Conservation (phyloP, 2,888 invertebrate genomes). For the Hemicrepidius hirtus region DNA sequence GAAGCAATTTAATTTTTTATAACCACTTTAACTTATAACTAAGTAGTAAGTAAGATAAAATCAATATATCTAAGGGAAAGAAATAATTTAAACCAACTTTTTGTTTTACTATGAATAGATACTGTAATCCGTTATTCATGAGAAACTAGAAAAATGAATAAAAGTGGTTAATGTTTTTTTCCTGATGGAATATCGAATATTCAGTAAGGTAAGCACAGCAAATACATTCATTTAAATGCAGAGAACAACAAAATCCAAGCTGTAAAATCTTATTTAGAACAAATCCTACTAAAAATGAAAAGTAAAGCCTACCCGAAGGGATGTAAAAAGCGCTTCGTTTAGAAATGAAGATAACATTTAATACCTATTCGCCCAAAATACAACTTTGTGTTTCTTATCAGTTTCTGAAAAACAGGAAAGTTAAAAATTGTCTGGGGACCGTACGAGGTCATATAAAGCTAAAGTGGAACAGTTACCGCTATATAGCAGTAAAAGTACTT, state of each 20-base stretch:
- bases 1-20: no score
- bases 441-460: not conserved
- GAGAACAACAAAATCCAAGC: constrained; percentile 16
- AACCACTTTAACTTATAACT: no score
- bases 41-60: no score
- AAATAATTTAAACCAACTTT: no score
- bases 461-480: not conserved
- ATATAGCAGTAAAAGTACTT: not conserved
- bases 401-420: not conserved
- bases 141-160: no score
- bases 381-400: constrained; percentile 6
- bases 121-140: no score
- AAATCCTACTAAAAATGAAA: constrained; percentile 16
- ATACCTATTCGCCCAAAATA: constrained; percentile 1
- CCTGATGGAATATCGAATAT: no score
- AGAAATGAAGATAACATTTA: constrained; percentile 4
- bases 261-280: constrained; percentile 11
- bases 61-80: no score
- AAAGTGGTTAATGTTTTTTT: no score
- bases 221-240: constrained; percentile 14
- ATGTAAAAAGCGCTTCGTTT: constrained; percentile 4
- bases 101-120: no score
- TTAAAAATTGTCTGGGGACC: not conserved
- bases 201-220: not conserved
- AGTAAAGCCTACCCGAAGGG: constrained; percentile 12